phyloP scores from a whole-genome alignment of 1,140 invertebrate species.

The Tetramorium alpestre region DNA sequence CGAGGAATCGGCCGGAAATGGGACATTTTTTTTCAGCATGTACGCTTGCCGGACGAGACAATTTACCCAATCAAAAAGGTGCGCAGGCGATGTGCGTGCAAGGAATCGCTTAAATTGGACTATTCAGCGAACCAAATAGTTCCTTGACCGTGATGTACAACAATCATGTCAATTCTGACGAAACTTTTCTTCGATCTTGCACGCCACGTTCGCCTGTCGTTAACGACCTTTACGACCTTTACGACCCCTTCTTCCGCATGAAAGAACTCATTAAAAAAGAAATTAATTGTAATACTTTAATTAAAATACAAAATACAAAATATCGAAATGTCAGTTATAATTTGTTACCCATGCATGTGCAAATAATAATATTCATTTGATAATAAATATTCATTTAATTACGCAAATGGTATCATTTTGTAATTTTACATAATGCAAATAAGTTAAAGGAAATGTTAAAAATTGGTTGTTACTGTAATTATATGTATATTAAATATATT shows the following conservation, averaged over 20 bases:
- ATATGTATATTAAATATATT: background rate
- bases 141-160: slow-evolving; percentile 40
- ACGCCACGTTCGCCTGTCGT: background rate
- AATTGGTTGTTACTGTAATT: background rate
- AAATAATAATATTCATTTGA: too few species aligned
- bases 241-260: background rate
- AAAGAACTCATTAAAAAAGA: background rate
- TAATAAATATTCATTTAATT: too few species aligned
- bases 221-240: too few species aligned
- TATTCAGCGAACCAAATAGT: slow-evolving; percentile 75
- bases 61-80: slow-evolving; percentile 86
- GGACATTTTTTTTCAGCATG: slow-evolving; percentile 74
- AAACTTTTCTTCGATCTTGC: slow-evolving; percentile 33
- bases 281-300: background rate
- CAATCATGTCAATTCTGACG: slow-evolving; percentile 38
- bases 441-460: background rate
- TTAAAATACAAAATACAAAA: background rate
- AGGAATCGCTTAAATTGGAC: slow-evolving; percentile 81
- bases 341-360: background rate
- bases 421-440: background rate
- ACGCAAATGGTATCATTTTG: background rate
- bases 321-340: background rate
- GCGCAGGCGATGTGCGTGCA: slow-evolving; percentile 72
- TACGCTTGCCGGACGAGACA: slow-evolving; percentile 84
- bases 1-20: slow-evolving; percentile 43